Conservation (phyloP, 2,797 vertebrate species). For the Sebastiscus tertius region DNA sequence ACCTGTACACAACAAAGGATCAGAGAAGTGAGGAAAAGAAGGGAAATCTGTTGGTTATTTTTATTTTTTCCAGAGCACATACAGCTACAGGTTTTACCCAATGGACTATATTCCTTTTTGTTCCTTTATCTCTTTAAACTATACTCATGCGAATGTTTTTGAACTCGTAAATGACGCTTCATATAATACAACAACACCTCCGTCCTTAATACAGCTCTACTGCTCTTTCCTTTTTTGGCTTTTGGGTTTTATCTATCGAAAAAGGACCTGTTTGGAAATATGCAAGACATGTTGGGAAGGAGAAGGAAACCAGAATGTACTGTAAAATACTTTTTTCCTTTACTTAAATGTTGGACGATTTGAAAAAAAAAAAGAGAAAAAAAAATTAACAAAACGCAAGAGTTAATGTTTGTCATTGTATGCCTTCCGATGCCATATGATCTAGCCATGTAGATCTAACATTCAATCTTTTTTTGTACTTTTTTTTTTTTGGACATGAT, state of each 20-base stretch:
- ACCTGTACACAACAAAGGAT: slow-evolving; percentile 38
- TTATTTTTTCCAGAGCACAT: slow-evolving; percentile 55
- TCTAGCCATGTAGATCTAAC: slow-evolving; percentile 90
- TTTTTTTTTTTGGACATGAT: slow-evolving; percentile 76
- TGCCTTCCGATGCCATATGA: slow-evolving; percentile 86
- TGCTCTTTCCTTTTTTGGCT: slow-evolving; percentile 76
- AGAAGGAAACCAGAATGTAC: slow-evolving; percentile 90
- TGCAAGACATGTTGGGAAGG: slow-evolving; percentile 89
- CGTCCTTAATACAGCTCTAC: slow-evolving; percentile 83
- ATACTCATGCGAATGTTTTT: slow-evolving; percentile 71
- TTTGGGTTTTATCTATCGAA: slow-evolving; percentile 70
- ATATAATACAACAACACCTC: slow-evolving; percentile 81
- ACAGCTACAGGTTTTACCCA: slow-evolving; percentile 64
- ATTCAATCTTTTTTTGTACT: slow-evolving; percentile 84
- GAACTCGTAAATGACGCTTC: slow-evolving; percentile 75
- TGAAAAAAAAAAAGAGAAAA: slow-evolving; percentile 50
- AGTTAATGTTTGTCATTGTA: slow-evolving; percentile 83
- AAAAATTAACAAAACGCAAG: slow-evolving; percentile 81
- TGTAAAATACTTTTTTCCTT: slow-evolving; percentile 90
- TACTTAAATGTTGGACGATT: slow-evolving; percentile 84
- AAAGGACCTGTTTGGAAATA: slow-evolving; percentile 92
- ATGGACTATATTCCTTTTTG: slow-evolving; percentile 51
- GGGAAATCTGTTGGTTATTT: slow-evolving; percentile 42
- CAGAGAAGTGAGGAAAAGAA: slow-evolving; percentile 35
- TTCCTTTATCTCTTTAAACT: slow-evolving; percentile 65